Evolutionary conservation across 2,113 vertebrate species (phyloP), one percentile per base, ranked within the genome.

Genomic region (Brachyhypopomus gauderio): DNA sequence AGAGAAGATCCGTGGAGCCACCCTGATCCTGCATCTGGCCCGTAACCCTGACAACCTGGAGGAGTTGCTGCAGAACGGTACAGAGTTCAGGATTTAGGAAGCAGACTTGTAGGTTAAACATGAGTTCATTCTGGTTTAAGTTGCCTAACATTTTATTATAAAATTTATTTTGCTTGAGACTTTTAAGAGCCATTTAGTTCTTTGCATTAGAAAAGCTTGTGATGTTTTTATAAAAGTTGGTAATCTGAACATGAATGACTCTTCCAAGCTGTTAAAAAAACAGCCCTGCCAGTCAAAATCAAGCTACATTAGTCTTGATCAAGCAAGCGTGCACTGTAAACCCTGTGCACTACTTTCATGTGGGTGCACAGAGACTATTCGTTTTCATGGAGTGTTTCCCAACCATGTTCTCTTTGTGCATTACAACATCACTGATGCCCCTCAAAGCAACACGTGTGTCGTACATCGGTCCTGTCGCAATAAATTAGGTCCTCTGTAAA

Each of bases 21-120:
- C 96, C 22, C 94, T 98, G 78, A 95, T 98, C 86, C 87, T 98
- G 45, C 95, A 97, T 72, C 93, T 99, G 84, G 95, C 96, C 67
- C 93, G 93, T 63, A 99, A 97, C 86, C 94, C 96, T 0, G 95
- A 97, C 89, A 98, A 98, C 88, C 89, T 98, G 87, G 93, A 96
- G 90, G 96, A 98, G 78, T 92, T 98, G 56, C 90, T 96, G 12
- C 86, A 96, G 72, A 97, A 98, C 45, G 95, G 97, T 97, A 90
- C 87, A n/a, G n/a, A n/a, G 30, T 30, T 30, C 30, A 30, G 30
- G 30, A 2, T 30, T 30, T 30, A 30, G 30, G 5, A 8, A 4
- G 5, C 41, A 45, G 41, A 45, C 7, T 45, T 11, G 6, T 5
- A 45, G 1, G 45, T 52, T 52, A 52, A 52, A 52, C 45, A 52